Base-by-base conservation (phyloP, 2,113 vertebrate species). In the zebrafish (Danio rerio) region DNA sequence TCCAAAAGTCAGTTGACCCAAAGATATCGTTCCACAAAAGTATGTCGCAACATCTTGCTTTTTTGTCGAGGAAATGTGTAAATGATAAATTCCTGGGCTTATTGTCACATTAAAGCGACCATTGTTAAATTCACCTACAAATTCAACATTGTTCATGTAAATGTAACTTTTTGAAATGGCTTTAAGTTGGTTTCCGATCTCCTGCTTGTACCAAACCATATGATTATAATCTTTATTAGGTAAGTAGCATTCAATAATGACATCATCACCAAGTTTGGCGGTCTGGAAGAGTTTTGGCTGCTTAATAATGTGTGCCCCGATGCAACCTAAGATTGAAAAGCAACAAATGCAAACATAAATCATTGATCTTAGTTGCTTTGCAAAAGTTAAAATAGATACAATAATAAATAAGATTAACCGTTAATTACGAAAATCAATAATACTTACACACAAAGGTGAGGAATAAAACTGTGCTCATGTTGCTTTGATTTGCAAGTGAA, bases 11-110 rank as follows among this genome's bases (percentile, higher is more conserved):
- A 83, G n/a, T 5, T 81, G 7, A 5, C 83, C 56, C 31, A 83
- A 10, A 13, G 8, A 9, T 53, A 86, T 5, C 7, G 83, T 69
- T n/a, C 88, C 88, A 65, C 87, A 88, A 16, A 68, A 89, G 55
- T 84, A 89, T 5, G 53, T 62, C 7, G 80, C 85, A 42, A n/a
- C 18, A 5, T 86, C 82, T 0, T 75, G 78, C 45, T 15, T 13
- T 43, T 50, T 65, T 53, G 81, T 18, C 66, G 45, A 9, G 11
- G 71, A 79, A 71, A 89, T 88, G 0, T 0, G 77, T 53, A 85
- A 77, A n/a, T 81, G 50, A 72, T 88, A 5, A 86, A 55, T 11
- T 7, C 59, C 72, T 58, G 20, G 9, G 5, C 5, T 0, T 56
- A 9, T 45, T 49, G 49, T 75, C 7, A 58, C n/a, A 9, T 7